Evolutionary conservation across 2,113 vertebrate species (phyloP), one percentile per base, ranked within the genome.

Genomic region (Epinephelus cyanopodus): DNA sequence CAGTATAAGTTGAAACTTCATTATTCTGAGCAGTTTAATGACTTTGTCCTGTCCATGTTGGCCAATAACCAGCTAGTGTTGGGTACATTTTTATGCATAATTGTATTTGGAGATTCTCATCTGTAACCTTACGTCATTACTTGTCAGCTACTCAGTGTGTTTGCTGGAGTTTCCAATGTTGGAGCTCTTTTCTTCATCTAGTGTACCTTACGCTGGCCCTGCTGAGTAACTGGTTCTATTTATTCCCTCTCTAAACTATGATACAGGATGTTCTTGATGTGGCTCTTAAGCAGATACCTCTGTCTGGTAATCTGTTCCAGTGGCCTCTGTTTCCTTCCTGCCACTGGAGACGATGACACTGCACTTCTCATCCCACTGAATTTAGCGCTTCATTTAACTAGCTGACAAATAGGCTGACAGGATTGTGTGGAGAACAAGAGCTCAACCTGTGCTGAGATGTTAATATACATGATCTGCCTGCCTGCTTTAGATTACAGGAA

Each of bases 271-370:
- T 68, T 62, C 37, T 54, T 17, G 6, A 33, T 47, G 33, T 33
- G 39, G 48, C 29, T 74, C 47, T 68, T 70, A 70, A 71, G 25
- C 39, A 39, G 67, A 7, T 58, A 15, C 45, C 9, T n/a, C 56
- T 73, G 33, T 67, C 3, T 7, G 19, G 6, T 79, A 69, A 79
- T 84, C 68, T 79, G 68, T 18, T 65, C 7, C 2, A 45, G 17
- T 29, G 8, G 53, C 53, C 27, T 63, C 14, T 9, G 3, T 48
- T 72, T 71, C 25, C 23, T 12, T 56, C 58, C 39, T 47, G 64
- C 23, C n/a, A 4, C 62, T 50, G 50, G n/a, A 66, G 25, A 50
- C 58, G n/a, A 15, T 70, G 58, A 76, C 72, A 37, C 17, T 57
- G 17, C 42, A 27, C 39, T 45, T 19, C 79, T 57, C 19, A 23